These are phyloP conservation scores for Diploscapter pachys DNA, from an alignment of 1,140 invertebrate genomes.

Conservation along the genomic window DNA sequence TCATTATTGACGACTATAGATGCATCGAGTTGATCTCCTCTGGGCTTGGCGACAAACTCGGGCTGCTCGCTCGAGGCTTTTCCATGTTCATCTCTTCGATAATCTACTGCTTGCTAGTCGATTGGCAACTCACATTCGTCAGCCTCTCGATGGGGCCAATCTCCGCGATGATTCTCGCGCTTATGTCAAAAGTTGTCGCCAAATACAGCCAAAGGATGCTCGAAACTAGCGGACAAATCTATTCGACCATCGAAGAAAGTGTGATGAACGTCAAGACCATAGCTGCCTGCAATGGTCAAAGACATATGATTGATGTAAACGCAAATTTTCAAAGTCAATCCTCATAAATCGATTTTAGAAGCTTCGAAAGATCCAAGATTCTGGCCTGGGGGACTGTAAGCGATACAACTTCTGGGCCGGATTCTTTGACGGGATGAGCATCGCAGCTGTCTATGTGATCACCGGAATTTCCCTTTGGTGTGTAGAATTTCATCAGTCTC, in stretches of 20 bases:
- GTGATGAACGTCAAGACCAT: conserved; percentile 74
- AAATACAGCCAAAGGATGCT: conserved; percentile 52
- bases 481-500: conserved; percentile 61
- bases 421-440: conserved; percentile 40
- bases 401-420: conserved; percentile 32
- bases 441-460: conserved; percentile 31
- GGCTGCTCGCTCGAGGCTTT: conserved; percentile 69
- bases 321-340: conserved; percentile 61
- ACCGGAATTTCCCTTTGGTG: conserved; percentile 26
- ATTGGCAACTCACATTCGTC: conserved; percentile 39
- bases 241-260: conserved; percentile 75
- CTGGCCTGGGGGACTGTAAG: conserved; percentile 4
- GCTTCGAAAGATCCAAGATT: conserved; percentile 20
- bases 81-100: conserved; percentile 41
- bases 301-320: conserved; percentile 58
- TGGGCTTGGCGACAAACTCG: conserved; percentile 81
- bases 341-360: conserved; percentile 60
- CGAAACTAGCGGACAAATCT: conserved; percentile 66
- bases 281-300: conserved; percentile 75
- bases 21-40: conserved; percentile 81
- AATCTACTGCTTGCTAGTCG: conserved; percentile 36
- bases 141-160: conserved; percentile 26
- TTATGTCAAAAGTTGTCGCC: conserved; percentile 17
- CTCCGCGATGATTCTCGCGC: conserved; percentile 21
- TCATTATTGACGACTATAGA: conserved; percentile 61